Base-by-base conservation (phyloP, 2,113 vertebrate genomes). In the Lates calcarifer region DNA sequence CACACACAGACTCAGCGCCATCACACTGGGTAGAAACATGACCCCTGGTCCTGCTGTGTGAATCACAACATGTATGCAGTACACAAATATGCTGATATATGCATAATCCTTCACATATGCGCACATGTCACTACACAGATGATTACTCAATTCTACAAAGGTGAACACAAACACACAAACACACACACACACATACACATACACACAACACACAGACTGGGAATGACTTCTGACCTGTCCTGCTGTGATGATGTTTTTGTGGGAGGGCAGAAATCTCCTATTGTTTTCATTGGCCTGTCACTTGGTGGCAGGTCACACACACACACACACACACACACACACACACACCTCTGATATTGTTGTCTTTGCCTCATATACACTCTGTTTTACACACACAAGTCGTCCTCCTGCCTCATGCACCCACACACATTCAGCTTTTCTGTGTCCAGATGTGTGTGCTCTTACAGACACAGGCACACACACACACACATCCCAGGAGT, bases 81-180 rank as follows among this genome's bases (percentile, higher is more conserved):
- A 70, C 70, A 85, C 61, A 79, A 73, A 73, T 81, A 83, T 85
- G 82, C 49, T 77, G 79, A 91, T 77, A 57, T 39, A 85, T 83
- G 84, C 77, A 74, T 79, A 79, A 66, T n/a, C 67, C 39, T 65
- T 81, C 80, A 81, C 74, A 72, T 63, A 35, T 53, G 73, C 35
- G 7, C 18, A 63, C 68, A 64, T 79, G 68, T 69, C 31, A 51
- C 65, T 45, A 85, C 62, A 82, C 79, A 74, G 60, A 62, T 86
- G 64, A 91, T 82, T 87, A 87, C 71, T 82, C 45, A 56, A 24
- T 66, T 51, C 31, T 51, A 39, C 82, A 65, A 49, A 61, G 74
- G 74, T 61, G 39, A 58, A 63, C 45, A 76, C 45, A 55, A 37
- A 47, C 26, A 55, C 39, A 35, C 31, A 68, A 35, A 58, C 17